These are phyloP conservation scores for Hirudinaria manillensis DNA, from an alignment of 2,888 invertebrate genomes.

Conservation along the genomic window DNA sequence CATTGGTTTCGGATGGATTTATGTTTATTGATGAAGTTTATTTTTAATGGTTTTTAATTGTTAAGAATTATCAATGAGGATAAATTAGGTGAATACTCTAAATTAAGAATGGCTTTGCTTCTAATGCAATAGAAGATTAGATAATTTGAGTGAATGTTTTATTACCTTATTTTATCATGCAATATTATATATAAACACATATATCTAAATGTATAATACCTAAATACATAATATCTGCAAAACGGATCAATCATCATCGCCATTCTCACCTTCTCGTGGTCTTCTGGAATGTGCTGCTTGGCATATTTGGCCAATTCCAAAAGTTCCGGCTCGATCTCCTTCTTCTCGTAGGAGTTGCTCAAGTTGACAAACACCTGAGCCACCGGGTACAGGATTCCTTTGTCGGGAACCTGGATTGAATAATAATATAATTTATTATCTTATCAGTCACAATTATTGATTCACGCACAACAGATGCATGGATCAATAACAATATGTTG, in stretches of 20 bases:
- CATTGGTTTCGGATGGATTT: not conserved
- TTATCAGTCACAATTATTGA: not conserved
- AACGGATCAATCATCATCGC: not conserved
- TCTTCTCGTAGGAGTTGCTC: conserved; percentile 94
- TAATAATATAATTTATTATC: not conserved
- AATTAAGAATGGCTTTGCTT: too few species aligned
- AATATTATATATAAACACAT: not conserved
- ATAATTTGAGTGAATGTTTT: too few species aligned
- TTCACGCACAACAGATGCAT: not conserved
- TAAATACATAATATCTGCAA: not conserved
- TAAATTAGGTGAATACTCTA: not conserved
- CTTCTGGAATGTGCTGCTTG: conserved; percentile 96
- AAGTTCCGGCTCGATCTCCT: conserved; percentile 91
- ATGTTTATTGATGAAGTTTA: not conserved
- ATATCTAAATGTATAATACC: not conserved
- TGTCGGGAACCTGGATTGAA: conserved; percentile 41
- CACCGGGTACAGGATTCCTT: conserved; percentile 55
- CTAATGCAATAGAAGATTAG: too few species aligned
- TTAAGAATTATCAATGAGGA: not conserved
- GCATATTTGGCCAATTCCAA: conserved; percentile 95
- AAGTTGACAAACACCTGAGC: conserved; percentile 91
- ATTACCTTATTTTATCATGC: too few species aligned
- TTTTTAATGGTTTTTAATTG: not conserved
- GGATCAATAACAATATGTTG: too few species aligned
- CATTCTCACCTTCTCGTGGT: conserved; percentile 61